Percentiles rank a stretch among this genome's conserved stretches.
phyloP scores from a whole-genome alignment of 2,113 vertebrate species.

The Todiramphus saurophagus region DNA sequence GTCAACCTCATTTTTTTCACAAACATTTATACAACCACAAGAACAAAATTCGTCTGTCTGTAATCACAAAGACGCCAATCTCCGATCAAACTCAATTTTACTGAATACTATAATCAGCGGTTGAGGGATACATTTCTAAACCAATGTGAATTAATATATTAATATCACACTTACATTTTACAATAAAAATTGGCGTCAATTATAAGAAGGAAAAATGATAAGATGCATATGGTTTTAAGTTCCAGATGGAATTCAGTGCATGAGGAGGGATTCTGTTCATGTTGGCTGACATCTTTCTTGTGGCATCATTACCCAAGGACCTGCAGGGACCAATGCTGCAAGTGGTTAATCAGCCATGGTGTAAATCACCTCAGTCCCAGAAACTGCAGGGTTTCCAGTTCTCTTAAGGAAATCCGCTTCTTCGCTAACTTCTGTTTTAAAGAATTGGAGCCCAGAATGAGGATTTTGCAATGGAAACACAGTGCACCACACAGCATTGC shows the following conservation, averaged over 20 bases:
- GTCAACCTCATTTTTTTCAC: background rate
- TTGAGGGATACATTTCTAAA: background rate
- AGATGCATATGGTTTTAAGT: background rate
- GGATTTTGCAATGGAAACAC: background rate
- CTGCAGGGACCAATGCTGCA: accelerated
- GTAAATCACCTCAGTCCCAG: background rate
- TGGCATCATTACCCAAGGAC: background rate
- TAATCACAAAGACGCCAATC: background rate
- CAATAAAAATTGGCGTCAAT: background rate
- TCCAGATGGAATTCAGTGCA: background rate
- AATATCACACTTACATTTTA: background rate
- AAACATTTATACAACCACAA: background rate
- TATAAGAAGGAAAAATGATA: background rate
- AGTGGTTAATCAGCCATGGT: background rate
- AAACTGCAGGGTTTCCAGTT: background rate
- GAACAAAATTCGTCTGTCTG: background rate
- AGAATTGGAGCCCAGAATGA: background rate
- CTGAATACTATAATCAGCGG: background rate
- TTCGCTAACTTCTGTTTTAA: background rate
- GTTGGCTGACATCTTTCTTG: background rate
- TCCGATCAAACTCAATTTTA: background rate
- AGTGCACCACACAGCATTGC: background rate
- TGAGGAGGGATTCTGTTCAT: background rate
- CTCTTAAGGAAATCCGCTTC: background rate
- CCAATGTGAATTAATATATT: background rate